A percentile compares a stretch with the other conserved stretches of the same genome.
These are phyloP conservation scores for Macaria liturata DNA, from an alignment of 2,888 invertebrate species.

Conservation along the genomic window DNA sequence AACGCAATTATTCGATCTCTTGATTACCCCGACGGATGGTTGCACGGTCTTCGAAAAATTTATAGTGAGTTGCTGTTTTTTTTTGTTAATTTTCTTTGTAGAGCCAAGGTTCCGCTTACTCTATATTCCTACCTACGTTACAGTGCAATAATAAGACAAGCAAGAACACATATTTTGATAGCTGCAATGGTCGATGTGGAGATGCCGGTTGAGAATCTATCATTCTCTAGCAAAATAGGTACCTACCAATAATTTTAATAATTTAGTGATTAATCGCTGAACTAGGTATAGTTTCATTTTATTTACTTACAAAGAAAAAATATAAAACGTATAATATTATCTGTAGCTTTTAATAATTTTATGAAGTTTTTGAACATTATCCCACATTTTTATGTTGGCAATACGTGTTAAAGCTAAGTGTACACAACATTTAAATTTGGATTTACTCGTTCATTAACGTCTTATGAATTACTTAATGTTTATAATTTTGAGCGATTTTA, in stretches of 20 bases:
- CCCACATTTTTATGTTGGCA: too few relatives aligned
- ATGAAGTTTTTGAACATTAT: too few relatives aligned
- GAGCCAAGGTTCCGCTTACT: neutral
- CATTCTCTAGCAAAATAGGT: conserved; percentile 4
- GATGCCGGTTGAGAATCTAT: conserved; percentile 7
- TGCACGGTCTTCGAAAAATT: conserved; percentile 48
- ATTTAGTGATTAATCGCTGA: too few relatives aligned
- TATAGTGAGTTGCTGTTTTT: conserved; percentile 44
- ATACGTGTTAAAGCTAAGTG: too few relatives aligned
- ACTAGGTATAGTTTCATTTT: too few relatives aligned
- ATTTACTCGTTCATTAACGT: too few relatives aligned
- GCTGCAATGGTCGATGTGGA: conserved; percentile 20
- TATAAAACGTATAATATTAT: neutral
- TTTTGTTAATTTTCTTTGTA: neutral
- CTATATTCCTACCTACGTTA: conserved; percentile 7
- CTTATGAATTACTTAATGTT: too few relatives aligned
- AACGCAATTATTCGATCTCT: conserved; percentile 65
- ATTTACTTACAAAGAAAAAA: too few relatives aligned
- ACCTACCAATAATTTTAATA: neutral
- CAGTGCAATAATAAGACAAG: conserved; percentile 14
- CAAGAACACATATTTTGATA: neutral
- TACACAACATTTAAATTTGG: too few relatives aligned
- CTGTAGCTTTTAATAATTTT: neutral
- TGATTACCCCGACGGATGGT: conserved; percentile 61
- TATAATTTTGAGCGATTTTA: too few relatives aligned